Conservation (phyloP, 2,888 invertebrate genomes). For the Euzetes globulus region DNA sequence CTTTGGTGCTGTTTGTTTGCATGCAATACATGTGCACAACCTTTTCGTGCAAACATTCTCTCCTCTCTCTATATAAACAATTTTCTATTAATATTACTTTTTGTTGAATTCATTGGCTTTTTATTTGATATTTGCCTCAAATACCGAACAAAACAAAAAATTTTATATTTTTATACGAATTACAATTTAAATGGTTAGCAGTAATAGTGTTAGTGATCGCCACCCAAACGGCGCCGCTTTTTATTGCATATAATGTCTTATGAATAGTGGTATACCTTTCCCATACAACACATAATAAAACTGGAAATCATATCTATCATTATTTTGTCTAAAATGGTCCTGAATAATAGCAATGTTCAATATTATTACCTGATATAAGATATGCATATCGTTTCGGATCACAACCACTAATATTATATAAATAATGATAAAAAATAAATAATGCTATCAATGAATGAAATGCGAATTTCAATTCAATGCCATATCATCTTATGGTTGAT, state of each 20-base stretch:
- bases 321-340: slow-evolving; percentile 8
- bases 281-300: slow-evolving; percentile 11
- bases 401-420: too few species aligned
- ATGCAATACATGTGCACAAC: slow-evolving; percentile 9
- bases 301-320: slow-evolving; percentile 11
- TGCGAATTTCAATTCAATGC: too few species aligned
- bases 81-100: slow-evolving; percentile 8
- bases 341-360: neutral
- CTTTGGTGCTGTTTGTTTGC: neutral
- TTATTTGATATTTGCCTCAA: slow-evolving; percentile 5
- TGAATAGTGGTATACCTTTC: neutral
- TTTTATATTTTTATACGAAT: slow-evolving; percentile 13
- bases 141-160: neutral
- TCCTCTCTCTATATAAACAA: neutral
- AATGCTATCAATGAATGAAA: too few species aligned
- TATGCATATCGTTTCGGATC: too few species aligned
- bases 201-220: neutral
- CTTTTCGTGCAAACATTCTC: slow-evolving; percentile 14
- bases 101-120: neutral
- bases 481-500: too few species aligned
- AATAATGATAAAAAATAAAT: too few species aligned
- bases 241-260: slow-evolving; percentile 20
- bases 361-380: neutral
- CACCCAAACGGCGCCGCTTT: slow-evolving; percentile 27
- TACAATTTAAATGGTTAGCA: slow-evolving; percentile 2